Conservation (phyloP, 2,113 vertebrate species). For the Canis aureus region DNA sequence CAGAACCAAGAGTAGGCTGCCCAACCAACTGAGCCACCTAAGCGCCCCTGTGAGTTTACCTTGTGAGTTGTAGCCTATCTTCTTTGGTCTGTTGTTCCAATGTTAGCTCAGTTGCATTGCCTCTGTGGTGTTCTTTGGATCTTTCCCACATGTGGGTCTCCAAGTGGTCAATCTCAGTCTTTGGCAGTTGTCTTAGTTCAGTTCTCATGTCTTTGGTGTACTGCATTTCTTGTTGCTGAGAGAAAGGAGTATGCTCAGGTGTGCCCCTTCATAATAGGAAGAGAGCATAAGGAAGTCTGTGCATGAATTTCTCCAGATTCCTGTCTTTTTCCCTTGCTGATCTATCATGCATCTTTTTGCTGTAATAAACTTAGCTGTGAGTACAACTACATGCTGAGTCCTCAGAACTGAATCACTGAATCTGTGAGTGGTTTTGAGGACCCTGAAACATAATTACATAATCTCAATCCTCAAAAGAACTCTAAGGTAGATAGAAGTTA, state of each 20-base stretch:
- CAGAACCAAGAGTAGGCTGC: not conserved
- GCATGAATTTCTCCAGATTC: slow-evolving; percentile 13
- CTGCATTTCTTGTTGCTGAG: not conserved
- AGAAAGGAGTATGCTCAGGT: slow-evolving; percentile 27
- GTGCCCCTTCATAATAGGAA: not conserved
- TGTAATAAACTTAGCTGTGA: not conserved
- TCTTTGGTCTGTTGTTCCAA: not conserved
- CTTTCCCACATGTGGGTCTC: not conserved
- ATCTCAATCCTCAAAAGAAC: slow-evolving; percentile 42
- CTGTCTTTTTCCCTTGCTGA: not conserved
- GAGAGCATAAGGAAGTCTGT: not conserved
- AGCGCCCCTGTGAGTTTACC: not conserved
- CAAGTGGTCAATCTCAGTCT: not conserved
- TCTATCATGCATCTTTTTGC: not conserved
- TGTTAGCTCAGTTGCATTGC: not conserved
- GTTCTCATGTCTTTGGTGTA: not conserved
- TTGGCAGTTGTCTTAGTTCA: not conserved
- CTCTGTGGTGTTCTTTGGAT: not conserved
- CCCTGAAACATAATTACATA: not conserved
- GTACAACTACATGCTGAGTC: not conserved
- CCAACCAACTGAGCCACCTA: not conserved
- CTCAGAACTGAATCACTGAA: not conserved
- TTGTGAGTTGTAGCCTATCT: not conserved
- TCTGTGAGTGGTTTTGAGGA: not conserved
- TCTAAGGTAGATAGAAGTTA: not conserved